Evolutionary conservation across 2,113 vertebrate genomes (phyloP).

Genomic region (Bungarus multicinctus): DNA sequence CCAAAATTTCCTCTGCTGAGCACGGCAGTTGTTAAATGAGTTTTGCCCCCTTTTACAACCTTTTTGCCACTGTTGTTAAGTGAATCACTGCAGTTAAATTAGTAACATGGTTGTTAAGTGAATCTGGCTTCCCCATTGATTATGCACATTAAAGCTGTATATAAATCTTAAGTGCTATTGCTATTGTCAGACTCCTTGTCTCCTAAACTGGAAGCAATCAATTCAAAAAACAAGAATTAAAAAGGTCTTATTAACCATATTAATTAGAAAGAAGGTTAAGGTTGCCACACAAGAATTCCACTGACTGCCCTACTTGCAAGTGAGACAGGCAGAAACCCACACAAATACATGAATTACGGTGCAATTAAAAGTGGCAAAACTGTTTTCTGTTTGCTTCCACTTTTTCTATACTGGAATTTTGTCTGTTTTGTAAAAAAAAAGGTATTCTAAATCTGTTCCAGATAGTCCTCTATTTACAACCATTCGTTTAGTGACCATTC

Average conservation of each 20-base stretch:
- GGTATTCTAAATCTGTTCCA: not conserved
- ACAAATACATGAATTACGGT: not conserved
- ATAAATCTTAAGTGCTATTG: too few species aligned
- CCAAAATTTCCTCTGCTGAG: not conserved
- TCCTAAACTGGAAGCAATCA: not conserved
- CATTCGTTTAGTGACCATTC: too few species aligned
- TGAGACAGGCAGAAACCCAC: not conserved
- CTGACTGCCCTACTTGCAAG: not conserved
- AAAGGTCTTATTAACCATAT: not conserved
- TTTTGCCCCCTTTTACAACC: not conserved
- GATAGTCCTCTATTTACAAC: too few species aligned
- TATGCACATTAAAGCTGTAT: not conserved
- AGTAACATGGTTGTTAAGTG: too few species aligned
- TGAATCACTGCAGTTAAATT: not conserved
- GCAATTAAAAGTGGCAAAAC: too few species aligned
- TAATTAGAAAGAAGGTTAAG: not conserved
- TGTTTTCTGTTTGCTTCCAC: too few species aligned
- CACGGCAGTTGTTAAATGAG: conserved; percentile 7
- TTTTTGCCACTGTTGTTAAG: not conserved
- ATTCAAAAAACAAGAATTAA: not conserved
- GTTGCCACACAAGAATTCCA: not conserved
- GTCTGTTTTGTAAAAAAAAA: not conserved
- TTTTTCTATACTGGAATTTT: not conserved
- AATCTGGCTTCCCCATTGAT: not conserved
- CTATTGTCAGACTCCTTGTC: not conserved